Conservation (phyloP, 2,797 vertebrate species). For the Arnoldichthys spilopterus region DNA sequence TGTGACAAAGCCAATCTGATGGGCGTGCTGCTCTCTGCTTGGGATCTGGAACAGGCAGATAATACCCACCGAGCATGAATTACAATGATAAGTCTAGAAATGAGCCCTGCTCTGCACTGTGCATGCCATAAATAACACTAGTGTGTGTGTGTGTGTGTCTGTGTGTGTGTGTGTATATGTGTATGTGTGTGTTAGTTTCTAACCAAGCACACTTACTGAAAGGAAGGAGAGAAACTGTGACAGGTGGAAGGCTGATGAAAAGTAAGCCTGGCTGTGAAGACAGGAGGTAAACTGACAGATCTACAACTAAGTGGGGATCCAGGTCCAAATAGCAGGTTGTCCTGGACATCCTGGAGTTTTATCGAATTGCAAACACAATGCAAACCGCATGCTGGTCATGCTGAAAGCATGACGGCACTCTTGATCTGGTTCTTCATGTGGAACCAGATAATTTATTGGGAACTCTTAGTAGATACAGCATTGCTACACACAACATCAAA, state of each 20-base stretch:
- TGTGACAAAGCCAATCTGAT: slow-evolving; percentile 67
- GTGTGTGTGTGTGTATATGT: background rate
- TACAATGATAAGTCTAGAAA: slow-evolving; percentile 62
- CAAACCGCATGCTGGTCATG: background rate
- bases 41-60: slow-evolving; percentile 71
- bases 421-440: background rate
- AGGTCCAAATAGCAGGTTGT: slow-evolving; percentile 12
- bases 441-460: background rate
- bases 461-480: background rate
- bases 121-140: slow-evolving; percentile 38
- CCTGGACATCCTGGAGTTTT: background rate
- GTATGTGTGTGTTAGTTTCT: too few relatives aligned
- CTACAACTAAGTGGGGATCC: background rate
- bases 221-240: background rate
- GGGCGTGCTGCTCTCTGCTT: slow-evolving; percentile 69
- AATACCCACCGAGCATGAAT: slow-evolving; percentile 71
- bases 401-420: background rate
- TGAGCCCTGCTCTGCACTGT: slow-evolving; percentile 29
- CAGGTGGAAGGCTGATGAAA: background rate
- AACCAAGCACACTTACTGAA: slow-evolving; percentile 1
- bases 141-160: slow-evolving; percentile 27
- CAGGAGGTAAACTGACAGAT: slow-evolving; percentile 1
- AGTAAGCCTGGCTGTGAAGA: background rate
- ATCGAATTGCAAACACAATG: background rate
- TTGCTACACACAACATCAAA: too few relatives aligned